Evolutionary conservation across 2,113 vertebrate species (phyloP), one percentile per base, ranked within the genome.

Genomic region (Miniopterus natalensis): DNA sequence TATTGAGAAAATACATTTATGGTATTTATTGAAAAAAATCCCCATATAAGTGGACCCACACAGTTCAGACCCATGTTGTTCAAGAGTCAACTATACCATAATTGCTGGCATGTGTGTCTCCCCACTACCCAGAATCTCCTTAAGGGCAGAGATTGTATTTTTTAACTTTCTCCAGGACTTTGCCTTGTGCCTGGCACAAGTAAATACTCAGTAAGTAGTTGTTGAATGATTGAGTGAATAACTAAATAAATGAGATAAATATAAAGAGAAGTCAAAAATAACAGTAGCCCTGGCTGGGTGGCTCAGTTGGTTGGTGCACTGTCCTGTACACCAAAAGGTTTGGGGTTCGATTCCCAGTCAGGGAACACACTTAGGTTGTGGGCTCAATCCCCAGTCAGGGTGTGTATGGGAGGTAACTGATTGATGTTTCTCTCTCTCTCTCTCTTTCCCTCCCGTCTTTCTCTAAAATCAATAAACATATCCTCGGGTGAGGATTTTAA

Each of bases 181-280:
- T 92, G 73, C 61, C 40, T 77, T 29, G 1, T 83, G 47, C 29
- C 61, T 71, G 27, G 14, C 45, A 83, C 36, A 45, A 84, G 47
- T 0, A 27, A 81, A 63, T 83, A 57, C 31, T 93, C 65, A 65
- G 42, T 63, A 95, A 94, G 66, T 79, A 83, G 63, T 5, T 91
- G 57, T n/a, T 51, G 25, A 85, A 8, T 79, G 31, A 77, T 4
- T 12, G 78, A 59, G 23, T 55, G 36, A 80, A 81, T 55, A 45
- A 31, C 25, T 70, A 84, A 61, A 87, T 51, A 96, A 79, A 57
- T 42, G 9, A 81, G 25, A 81, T 21, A 93, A 81, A 93, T 40
- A 95, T 2, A 18, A 84, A 92, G 55, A 90, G n/a, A 61, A 59
- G 11, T 66, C 10, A 90, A 42, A 81, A 75, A 51, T 84, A 94